These are phyloP conservation scores for Andricus quercusramuli DNA, from an alignment of 2,888 invertebrate species.

Conservation along the genomic window DNA sequence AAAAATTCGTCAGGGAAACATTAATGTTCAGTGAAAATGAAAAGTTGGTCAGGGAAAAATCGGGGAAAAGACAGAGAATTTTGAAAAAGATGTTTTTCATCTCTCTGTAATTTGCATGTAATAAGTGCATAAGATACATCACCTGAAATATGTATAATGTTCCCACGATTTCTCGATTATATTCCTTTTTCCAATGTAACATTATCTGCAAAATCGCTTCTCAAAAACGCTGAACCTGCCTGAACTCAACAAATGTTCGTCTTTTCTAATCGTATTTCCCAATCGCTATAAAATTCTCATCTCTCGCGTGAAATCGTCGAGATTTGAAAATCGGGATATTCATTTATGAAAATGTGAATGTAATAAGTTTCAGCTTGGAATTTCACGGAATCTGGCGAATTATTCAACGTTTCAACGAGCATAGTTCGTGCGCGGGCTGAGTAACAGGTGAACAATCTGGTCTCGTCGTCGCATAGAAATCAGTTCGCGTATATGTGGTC, in stretches of 20 bases:
- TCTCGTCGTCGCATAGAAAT: constrained; percentile 22
- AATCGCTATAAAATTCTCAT: constrained; percentile 1
- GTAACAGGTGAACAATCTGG: constrained; percentile 26
- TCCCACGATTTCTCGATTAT: constrained; percentile 3
- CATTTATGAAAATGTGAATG: constrained; percentile 17
- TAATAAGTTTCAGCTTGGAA: neutral
- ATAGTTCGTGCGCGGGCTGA: neutral
- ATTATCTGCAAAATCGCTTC: neutral
- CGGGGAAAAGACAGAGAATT: too few relatives aligned
- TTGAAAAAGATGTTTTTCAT: too few relatives aligned
- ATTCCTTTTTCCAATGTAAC: neutral
- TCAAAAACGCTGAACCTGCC: neutral
- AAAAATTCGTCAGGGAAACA: too few relatives aligned
- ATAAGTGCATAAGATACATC: too few relatives aligned
- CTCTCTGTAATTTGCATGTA: too few relatives aligned
- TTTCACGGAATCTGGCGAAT: constrained; percentile 4
- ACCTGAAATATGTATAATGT: neutral
- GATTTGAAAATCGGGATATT: constrained; percentile 10
- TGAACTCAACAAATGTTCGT: neutral
- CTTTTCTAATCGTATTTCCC: neutral
- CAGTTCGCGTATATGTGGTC: constrained; percentile 21
- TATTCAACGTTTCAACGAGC: constrained; percentile 15
- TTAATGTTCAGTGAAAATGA: too few relatives aligned
- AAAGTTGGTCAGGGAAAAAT: too few relatives aligned
- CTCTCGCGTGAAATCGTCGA: constrained; percentile 6